phyloP scores from a whole-genome alignment of 2,113 vertebrate species.

The Verasper variegatus region DNA sequence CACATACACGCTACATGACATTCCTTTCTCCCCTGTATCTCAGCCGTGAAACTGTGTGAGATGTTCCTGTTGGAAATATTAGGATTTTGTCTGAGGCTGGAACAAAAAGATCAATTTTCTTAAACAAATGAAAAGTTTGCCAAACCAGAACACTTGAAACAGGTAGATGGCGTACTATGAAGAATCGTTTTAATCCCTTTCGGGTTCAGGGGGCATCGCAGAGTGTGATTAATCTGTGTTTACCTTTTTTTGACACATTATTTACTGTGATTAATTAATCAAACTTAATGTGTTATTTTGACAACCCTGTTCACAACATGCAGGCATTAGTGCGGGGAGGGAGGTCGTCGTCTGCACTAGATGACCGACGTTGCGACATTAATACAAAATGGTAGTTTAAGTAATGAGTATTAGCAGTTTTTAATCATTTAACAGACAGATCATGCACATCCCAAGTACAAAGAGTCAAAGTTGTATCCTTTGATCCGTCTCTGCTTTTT shows the following conservation, averaged over 20 bases:
- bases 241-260: neutral
- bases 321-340: neutral
- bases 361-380: neutral
- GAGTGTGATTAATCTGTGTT: neutral
- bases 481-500: neutral
- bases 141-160: neutral
- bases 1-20: neutral
- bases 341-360: neutral
- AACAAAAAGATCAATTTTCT: neutral
- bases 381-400: neutral
- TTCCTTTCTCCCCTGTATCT: too few species aligned
- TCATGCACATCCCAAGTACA: neutral
- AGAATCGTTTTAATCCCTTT: neutral
- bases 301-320: neutral
- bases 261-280: conserved; percentile 5
- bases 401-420: neutral
- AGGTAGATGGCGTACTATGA: neutral
- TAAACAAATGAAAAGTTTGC: neutral
- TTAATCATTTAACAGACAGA: neutral
- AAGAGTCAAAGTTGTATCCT: neutral
- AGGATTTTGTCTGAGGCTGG: neutral
- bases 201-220: neutral
- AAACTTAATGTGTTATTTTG: conserved; percentile 1
- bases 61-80: neutral
- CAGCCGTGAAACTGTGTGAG: neutral